Conservation (phyloP, 2,113 vertebrate genomes). For the Aphelocoma coerulescens region DNA sequence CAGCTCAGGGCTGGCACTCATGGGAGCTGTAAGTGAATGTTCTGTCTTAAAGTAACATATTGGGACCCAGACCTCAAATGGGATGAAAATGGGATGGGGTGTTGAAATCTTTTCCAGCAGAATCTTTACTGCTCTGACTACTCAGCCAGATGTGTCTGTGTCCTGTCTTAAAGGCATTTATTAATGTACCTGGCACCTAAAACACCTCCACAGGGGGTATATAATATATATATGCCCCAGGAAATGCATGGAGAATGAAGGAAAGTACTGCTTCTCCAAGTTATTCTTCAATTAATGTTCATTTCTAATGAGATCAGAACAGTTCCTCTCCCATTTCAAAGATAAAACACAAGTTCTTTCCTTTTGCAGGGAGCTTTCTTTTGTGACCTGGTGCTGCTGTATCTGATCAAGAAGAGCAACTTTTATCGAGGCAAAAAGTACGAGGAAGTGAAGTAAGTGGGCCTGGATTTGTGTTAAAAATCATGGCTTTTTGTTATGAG, state of each 20-base stretch:
- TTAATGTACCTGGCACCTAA: background rate
- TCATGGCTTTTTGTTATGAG: background rate
- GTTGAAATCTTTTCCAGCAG: background rate
- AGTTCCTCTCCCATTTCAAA: background rate
- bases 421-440: slow-evolving; percentile 93
- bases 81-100: background rate
- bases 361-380: slow-evolving; percentile 86
- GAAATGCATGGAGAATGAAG: background rate
- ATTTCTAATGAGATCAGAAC: background rate
- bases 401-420: slow-evolving; percentile 90
- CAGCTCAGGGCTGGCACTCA: slow-evolving; percentile 87
- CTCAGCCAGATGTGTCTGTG: background rate
- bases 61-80: background rate
- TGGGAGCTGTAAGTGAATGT: slow-evolving; percentile 87
- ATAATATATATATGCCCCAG: background rate
- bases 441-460: slow-evolving; percentile 87
- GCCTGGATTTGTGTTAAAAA: background rate
- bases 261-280: background rate
- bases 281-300: background rate
- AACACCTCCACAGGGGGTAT: background rate
- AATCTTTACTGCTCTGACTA: background rate
- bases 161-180: background rate
- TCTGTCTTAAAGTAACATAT: background rate
- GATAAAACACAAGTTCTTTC: background rate
- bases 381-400: slow-evolving; percentile 93